Evolutionary conservation across 2,113 vertebrate species (phyloP).

Genomic region (Microtus ochrogaster): DNA sequence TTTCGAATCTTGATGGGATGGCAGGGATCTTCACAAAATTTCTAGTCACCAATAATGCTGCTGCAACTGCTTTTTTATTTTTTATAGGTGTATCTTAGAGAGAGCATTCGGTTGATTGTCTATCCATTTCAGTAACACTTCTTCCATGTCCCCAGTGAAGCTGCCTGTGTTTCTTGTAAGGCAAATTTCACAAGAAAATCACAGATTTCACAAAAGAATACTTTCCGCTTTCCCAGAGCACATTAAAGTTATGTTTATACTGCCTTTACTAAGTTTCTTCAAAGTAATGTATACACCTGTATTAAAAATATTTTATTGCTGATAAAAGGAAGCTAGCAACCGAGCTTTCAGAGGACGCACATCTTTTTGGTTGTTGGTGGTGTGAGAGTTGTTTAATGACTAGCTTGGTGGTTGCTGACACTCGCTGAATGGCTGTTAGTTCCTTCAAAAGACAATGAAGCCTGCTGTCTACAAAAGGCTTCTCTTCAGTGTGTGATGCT

Average conservation of each 20-base stretch:
- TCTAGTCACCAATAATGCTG: background rate
- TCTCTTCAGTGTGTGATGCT: background rate
- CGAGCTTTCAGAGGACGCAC: background rate
- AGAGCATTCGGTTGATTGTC: background rate
- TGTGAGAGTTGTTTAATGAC: background rate
- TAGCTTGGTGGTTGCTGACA: background rate
- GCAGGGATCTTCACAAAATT: background rate
- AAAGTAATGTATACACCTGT: background rate
- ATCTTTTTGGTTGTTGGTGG: background rate
- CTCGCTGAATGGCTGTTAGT: fast-evolving
- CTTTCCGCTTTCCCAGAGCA: background rate
- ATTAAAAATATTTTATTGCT: background rate
- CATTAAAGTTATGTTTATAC: background rate
- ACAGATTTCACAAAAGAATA: background rate
- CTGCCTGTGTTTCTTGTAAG: background rate
- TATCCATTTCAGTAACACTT: background rate
- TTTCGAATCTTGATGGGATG: background rate
- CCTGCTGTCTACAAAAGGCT: background rate
- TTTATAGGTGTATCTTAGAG: background rate
- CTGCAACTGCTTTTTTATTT: background rate
- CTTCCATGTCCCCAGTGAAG: background rate
- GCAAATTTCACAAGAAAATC: background rate
- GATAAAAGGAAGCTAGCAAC: background rate
- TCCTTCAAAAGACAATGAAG: background rate
- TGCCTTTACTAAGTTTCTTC: background rate